phyloP scores from a whole-genome alignment of 2,797 vertebrate genomes.

The Squalus acanthias region DNA sequence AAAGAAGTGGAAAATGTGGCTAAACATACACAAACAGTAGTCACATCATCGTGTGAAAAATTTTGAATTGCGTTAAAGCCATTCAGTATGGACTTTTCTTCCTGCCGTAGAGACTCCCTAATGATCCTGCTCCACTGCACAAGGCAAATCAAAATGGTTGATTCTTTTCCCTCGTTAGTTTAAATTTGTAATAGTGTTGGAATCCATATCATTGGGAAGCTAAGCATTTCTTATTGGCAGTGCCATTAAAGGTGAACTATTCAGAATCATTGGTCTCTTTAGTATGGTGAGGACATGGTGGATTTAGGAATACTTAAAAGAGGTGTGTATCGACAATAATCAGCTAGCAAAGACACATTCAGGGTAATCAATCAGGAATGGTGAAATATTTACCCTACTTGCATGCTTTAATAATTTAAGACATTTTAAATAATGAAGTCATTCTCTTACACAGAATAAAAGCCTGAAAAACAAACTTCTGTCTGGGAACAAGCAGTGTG shows the following conservation, averaged over 20 bases:
- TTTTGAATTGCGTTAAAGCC: neutral
- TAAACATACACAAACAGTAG: too few relatives aligned
- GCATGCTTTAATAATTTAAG: slow-evolving; percentile 2
- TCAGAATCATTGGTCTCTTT: neutral
- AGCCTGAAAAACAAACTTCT: slow-evolving; percentile 94
- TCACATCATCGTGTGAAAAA: neutral
- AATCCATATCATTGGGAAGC: neutral
- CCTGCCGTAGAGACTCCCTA: too few relatives aligned
- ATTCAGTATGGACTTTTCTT: neutral
- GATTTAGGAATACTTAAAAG: neutral
- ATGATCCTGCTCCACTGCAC: neutral
- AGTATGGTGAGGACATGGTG: neutral
- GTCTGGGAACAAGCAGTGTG: slow-evolving; percentile 90
- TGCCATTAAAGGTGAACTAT: neutral
- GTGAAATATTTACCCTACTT: neutral
- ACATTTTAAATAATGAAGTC: neutral
- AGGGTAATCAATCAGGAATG: neutral
- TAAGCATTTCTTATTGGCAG: neutral
- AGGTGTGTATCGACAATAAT: neutral
- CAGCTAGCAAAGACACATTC: too few relatives aligned
- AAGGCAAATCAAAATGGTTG: neutral
- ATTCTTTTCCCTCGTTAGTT: neutral
- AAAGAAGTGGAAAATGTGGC: neutral
- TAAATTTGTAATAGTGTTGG: neutral
- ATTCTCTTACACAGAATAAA: slow-evolving; percentile 77